Evolutionary conservation across 2,797 vertebrate species (phyloP), one percentile per base, ranked within the genome.

Genomic region (Cossypha niveicapilla): DNA sequence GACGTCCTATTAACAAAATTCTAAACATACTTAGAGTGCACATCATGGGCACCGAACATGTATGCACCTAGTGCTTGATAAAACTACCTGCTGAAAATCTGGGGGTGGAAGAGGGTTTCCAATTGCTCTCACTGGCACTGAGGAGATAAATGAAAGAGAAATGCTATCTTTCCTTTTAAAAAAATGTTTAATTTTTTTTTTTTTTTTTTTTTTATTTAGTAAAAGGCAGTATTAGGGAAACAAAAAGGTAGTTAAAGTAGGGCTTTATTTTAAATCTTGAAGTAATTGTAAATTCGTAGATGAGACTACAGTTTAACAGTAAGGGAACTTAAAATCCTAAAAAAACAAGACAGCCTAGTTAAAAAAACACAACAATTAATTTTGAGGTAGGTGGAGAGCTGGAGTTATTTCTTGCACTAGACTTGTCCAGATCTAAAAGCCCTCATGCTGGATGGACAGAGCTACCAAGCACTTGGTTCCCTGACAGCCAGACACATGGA

Each of bases 331-430:
- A n/a, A 79, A 74, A 74, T 68, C 8, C 23, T 54, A 3, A 21
- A 68, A 93, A 72, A 3, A 1, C 35, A 67, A 57, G 25, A 61
- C 11, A 61, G 25, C 9, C 1, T 65, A 37, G 5, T 30, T 51
- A 14, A 34, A 30, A 24, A 19, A 48, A 53, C 4, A 2, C 1
- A 8, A 11, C 3, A 35, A 50, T 51, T 7, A 0, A 5, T 27
- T 61, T 84, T 56, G 4, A 54, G 37, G 4, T 61, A 22, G 7
- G 5, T 56, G 19, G 13, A 81, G 8, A 90, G 57, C 42, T 14
- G 5, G 24, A 77, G 1, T 32, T 37, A n/a, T 82, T 83, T 86
- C 51, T 32, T 18, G 6, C 2, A 3, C 15, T 65, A 58, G 54
- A 37, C 23, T 62, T 80, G 18, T 19, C 41, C 41, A 63, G 35